A percentile compares a stretch with the other conserved stretches of the same genome.
Evolutionary conservation across 2,797 vertebrate genomes (phyloP).

Genomic region (Jordanella pulchra): DNA sequence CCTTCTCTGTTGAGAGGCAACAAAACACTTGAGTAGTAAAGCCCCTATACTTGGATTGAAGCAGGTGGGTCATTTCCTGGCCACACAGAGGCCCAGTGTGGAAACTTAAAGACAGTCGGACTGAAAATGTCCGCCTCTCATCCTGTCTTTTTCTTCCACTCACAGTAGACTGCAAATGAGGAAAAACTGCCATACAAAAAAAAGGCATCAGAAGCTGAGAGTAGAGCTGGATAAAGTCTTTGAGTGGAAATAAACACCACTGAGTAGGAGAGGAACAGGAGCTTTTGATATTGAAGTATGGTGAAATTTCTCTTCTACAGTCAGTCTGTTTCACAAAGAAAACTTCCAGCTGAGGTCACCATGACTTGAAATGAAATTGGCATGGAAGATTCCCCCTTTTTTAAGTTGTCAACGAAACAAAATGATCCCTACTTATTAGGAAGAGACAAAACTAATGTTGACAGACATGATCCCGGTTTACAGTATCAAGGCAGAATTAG

Average conservation of each 20-base stretch:
- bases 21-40: conserved; percentile 62
- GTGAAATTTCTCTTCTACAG: background rate
- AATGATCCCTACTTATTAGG: no score
- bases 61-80: conserved; percentile 68
- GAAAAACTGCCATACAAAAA: conserved; percentile 40
- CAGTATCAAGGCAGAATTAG: background rate
- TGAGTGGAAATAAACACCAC: conserved; percentile 11
- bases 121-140: conserved; percentile 54
- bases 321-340: background rate
- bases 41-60: conserved; percentile 48
- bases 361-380: background rate
- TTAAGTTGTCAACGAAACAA: background rate
- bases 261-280: background rate
- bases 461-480: background rate
- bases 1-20: conserved; percentile 45
- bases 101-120: conserved; percentile 40
- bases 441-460: background rate
- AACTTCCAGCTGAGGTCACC: background rate
- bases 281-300: background rate
- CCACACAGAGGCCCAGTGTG: conserved; percentile 27
- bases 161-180: conserved; percentile 40
- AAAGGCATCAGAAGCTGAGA: conserved; percentile 32
- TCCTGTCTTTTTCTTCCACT: conserved; percentile 40
- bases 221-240: conserved; percentile 21
- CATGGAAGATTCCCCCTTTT: background rate